A percentile compares a stretch with the other conserved stretches of the same genome.
phyloP scores from a whole-genome alignment of 2,113 vertebrate genomes.

The Mormyrus iriodes region DNA sequence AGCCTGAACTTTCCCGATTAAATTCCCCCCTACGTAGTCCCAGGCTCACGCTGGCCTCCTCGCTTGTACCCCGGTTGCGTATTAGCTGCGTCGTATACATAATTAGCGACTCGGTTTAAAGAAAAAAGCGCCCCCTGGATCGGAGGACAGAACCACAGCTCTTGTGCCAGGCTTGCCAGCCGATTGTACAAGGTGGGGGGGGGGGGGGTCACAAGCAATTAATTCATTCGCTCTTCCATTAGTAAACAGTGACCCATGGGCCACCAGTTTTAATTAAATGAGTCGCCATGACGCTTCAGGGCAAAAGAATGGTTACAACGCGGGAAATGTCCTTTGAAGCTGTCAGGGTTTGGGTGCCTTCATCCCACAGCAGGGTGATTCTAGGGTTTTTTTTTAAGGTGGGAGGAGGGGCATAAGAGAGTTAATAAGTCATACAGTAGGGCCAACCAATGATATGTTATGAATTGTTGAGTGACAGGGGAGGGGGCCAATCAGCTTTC shows the following conservation, averaged over 20 bases:
- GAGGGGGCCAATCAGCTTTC: neutral
- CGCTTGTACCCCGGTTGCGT: neutral
- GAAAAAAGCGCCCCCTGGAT: neutral
- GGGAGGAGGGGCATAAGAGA: neutral
- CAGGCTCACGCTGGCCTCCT: neutral
- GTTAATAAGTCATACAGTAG: neutral
- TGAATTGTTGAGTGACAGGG: neutral
- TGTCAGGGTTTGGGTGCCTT: neutral
- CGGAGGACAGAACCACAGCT: neutral
- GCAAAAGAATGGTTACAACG: neutral
- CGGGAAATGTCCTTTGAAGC: neutral
- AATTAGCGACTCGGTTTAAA: neutral
- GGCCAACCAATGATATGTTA: neutral
- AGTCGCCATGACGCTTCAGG: neutral
- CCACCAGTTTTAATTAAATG: neutral
- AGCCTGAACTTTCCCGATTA: neutral
- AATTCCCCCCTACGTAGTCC: neutral
- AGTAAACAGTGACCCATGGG: neutral
- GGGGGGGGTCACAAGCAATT: neutral
- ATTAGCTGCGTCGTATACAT: neutral
- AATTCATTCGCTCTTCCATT: neutral
- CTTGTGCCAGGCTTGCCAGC: neutral
- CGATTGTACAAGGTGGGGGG: neutral
- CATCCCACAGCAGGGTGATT: neutral
- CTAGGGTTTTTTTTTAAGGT: neutral